Evolutionary conservation across 2,113 vertebrate genomes (phyloP).

Genomic region (Ceyx melanurus): DNA sequence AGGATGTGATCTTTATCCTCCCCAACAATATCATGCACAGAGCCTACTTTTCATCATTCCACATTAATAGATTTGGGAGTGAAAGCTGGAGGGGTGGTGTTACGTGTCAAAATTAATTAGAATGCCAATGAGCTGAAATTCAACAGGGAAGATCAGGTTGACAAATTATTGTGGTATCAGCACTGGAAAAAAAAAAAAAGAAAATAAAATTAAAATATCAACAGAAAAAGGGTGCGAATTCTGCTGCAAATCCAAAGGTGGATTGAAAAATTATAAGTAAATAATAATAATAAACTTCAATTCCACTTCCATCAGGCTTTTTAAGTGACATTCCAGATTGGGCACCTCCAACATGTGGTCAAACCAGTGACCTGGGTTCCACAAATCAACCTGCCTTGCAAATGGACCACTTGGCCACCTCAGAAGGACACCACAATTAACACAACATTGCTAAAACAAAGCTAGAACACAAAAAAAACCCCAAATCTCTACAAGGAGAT

Average conservation of each 20-base stretch:
- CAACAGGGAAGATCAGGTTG: conserved; percentile 62
- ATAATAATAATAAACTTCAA: not conserved
- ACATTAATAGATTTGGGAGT: conserved; percentile 55
- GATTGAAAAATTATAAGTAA: not conserved
- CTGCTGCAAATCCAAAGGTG: not conserved
- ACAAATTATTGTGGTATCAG: conserved; percentile 59
- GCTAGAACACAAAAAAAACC: not conserved
- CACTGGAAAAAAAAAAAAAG: not conserved
- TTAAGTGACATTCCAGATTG: not conserved
- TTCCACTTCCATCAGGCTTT: not conserved
- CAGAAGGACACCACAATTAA: not conserved
- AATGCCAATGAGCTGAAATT: conserved; percentile 61
- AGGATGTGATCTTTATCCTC: conserved; percentile 9
- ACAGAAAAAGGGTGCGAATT: conserved; percentile 27
- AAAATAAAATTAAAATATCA: not conserved
- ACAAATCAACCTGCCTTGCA: not conserved
- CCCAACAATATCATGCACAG: conserved; percentile 25
- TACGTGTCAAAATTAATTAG: conserved; percentile 69
- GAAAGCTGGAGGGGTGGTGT: conserved; percentile 66
- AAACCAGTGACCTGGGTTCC: not conserved
- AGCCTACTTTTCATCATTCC: conserved; percentile 56
- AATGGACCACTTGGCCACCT: not conserved
- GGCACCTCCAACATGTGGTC: not conserved
- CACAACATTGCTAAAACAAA: not conserved
- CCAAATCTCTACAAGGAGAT: not conserved